These are phyloP conservation scores for Crotophaga sulcirostris DNA, from an alignment of 2,113 vertebrate species.

Conservation along the genomic window DNA sequence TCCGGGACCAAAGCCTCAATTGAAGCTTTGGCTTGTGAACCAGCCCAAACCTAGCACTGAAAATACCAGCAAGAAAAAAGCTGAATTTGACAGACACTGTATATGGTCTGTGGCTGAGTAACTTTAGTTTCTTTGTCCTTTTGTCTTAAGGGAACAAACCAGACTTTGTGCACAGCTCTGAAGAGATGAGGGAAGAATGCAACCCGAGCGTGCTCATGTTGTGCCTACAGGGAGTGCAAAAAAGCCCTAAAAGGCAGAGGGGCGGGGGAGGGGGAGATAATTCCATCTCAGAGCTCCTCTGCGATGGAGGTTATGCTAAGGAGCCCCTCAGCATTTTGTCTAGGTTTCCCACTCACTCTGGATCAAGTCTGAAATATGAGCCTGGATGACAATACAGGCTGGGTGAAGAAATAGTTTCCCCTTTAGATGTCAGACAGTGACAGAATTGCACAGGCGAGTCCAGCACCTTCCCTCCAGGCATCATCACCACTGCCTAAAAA, in stretches of 20 bases:
- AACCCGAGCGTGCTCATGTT: background rate
- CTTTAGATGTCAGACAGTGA: background rate
- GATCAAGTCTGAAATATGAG: background rate
- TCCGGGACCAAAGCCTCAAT: background rate
- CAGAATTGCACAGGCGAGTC: background rate
- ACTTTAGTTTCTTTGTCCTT: background rate
- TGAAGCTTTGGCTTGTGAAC: background rate
- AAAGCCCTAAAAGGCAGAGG: background rate
- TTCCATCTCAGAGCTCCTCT: background rate
- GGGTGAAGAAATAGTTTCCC: background rate
- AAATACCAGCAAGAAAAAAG: background rate
- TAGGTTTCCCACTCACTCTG: rapidly evolving
- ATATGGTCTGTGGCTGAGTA: background rate
- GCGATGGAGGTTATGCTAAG: background rate
- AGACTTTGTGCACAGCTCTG: background rate
- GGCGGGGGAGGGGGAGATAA: background rate
- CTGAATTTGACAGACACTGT: background rate
- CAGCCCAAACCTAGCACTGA: background rate
- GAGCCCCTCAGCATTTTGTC: background rate
- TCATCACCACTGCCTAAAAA: background rate
- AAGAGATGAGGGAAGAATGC: background rate
- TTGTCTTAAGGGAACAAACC: background rate
- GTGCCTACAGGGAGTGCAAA: background rate
- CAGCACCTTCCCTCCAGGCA: background rate
- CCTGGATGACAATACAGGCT: background rate